phyloP scores from a whole-genome alignment of 2,888 invertebrate species.

The Melieria crassipennis region DNA sequence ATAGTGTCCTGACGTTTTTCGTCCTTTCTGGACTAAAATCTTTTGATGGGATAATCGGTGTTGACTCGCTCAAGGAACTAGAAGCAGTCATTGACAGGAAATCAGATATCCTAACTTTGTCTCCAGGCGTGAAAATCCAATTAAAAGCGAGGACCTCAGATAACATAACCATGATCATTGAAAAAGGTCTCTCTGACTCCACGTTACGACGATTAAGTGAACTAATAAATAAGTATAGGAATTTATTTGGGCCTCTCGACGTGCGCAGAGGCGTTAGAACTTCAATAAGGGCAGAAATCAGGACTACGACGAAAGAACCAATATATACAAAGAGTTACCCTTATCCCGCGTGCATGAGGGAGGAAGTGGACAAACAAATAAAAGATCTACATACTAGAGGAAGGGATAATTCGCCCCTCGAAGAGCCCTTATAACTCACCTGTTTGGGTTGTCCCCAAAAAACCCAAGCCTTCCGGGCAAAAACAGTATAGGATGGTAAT shows the following conservation, averaged over 20 bases:
- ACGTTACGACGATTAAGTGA: neutral
- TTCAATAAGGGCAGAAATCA: no score
- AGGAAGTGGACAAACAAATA: no score
- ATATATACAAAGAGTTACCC: no score
- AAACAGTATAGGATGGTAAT: no score
- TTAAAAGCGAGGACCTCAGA: neutral
- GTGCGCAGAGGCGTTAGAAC: no score
- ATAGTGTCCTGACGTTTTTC: slow-evolving; percentile 30
- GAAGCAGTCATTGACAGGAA: slow-evolving; percentile 38
- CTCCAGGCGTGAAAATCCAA: neutral
- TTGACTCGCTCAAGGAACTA: slow-evolving; percentile 35
- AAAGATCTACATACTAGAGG: no score
- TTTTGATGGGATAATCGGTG: slow-evolving; percentile 35
- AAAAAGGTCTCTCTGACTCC: neutral
- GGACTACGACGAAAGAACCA: no score
- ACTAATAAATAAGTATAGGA: slow-evolving; percentile 24
- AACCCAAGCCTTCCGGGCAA: no score
- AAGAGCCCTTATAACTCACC: no score
- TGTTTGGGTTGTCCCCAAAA: no score
- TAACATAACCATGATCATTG: slow-evolving; percentile 10
- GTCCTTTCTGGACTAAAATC: slow-evolving; percentile 32
- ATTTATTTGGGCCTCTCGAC: slow-evolving; percentile 14
- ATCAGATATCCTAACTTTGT: slow-evolving; percentile 19
- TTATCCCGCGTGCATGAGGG: no score
- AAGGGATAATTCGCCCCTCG: no score